Base-by-base conservation (phyloP, 2,888 invertebrate genomes). In the Strigamia transsilvanica region DNA sequence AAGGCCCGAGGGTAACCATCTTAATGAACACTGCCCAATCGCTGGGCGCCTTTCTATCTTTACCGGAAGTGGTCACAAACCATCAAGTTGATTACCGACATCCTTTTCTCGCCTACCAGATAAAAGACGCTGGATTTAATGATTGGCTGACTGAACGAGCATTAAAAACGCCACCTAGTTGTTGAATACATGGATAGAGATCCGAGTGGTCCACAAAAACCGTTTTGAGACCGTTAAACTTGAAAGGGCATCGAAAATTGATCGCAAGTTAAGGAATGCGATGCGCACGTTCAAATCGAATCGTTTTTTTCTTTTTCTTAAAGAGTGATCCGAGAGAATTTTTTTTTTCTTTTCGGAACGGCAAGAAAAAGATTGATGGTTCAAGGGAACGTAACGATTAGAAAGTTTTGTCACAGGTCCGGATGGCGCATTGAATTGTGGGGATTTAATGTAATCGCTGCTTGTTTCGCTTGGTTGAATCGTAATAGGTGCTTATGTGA, bases 31-130 rank as follows among this genome's bases (percentile, higher is more conserved):
- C 18, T 56, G 56, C 3, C 56, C 56, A 56, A 56, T 56, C 56
- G 56, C 6, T 56, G 56, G 56, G 5, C 56, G 56, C 9, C 18
- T 56, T 56, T 56, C n/a, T 56, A 73, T 73, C 73, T 73, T 27
- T 32, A 73, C 73, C 73, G 73, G 73, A 73, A 73, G 73, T 73
- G 73, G 73, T 32, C 73, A 73, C 73, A 12, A 73, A 73, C 73
- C 73, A 73, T 73, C 73, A 73, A 73, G 10, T 23, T 73, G 73
- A 73, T 73, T 73, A 73, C 73, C 32, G 73, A 73, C 73, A 73
- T 73, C 73, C 73, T 73, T 73, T 73, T 73, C 73, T 73, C 23
- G 32, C 27, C 15, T 12, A 2, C 32, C 15, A 73, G 73, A 73
- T 73, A 73, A 73, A 73, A 73, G 32, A 56, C 9, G 15, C n/a